phyloP scores from a whole-genome alignment of 2,113 vertebrate genomes.

The Calcarius ornatus region DNA sequence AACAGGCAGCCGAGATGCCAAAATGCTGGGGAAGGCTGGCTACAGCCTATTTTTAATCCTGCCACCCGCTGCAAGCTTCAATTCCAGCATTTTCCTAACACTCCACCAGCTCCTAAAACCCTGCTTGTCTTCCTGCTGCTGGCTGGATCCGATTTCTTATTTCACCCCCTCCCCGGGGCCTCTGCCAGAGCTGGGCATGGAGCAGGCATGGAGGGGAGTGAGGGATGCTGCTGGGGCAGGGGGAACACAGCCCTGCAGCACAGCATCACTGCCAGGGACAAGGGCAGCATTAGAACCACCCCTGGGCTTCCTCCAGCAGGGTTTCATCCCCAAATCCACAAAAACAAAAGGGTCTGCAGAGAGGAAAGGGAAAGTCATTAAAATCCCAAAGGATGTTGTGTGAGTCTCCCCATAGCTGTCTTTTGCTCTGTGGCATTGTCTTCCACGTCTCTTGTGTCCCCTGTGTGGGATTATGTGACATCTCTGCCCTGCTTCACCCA shows the following conservation, averaged over 20 bases:
- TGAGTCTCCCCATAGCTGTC: not conserved
- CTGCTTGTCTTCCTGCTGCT: rapidly evolving
- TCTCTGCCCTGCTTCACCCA: not conserved
- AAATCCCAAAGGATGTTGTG: not conserved
- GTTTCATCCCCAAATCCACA: not conserved
- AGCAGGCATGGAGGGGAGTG: not conserved
- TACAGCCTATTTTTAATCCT: slow-evolving; percentile 23
- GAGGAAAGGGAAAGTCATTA: not conserved
- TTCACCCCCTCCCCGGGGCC: not conserved
- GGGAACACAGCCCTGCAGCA: not conserved
- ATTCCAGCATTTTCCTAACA: not conserved
- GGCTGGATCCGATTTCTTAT: not conserved
- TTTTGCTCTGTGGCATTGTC: not conserved
- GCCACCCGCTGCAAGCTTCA: not conserved
- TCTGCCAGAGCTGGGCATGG: rapidly evolving
- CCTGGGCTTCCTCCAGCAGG: not conserved
- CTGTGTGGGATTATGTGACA: not conserved
- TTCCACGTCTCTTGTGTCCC: not conserved
- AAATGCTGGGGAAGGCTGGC: not conserved
- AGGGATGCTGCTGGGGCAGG: not conserved
- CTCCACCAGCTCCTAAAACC: not conserved
- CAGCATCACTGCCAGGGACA: not conserved
- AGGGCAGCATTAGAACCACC: not conserved
- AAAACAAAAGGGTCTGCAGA: not conserved
- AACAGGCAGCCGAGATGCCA: not conserved